Evolutionary conservation across 2,113 vertebrate genomes (phyloP).

Genomic region (Cinclus mexicanus): DNA sequence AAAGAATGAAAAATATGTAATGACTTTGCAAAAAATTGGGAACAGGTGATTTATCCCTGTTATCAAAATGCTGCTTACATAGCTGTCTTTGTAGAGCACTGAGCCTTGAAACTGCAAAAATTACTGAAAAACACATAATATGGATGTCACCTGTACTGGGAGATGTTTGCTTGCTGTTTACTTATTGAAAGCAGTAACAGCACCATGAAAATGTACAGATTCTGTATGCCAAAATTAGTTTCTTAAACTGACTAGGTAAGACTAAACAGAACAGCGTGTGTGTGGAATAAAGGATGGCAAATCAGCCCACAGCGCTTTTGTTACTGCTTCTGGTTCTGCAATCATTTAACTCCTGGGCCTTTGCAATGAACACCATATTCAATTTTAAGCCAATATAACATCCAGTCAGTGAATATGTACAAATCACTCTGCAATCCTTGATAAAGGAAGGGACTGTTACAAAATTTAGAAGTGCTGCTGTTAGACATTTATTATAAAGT

Average conservation of each 20-base stretch:
- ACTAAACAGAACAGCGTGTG: background rate
- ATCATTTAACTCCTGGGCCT: background rate
- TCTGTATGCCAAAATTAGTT: background rate
- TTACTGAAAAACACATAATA: background rate
- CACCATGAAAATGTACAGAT: background rate
- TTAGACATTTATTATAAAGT: background rate
- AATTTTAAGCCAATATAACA: background rate
- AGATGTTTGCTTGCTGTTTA: background rate
- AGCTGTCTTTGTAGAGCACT: background rate
- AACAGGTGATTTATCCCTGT: background rate
- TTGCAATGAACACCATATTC: background rate
- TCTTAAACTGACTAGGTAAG: background rate
- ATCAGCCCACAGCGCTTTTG: background rate
- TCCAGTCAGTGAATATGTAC: background rate
- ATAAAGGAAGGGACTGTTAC: background rate
- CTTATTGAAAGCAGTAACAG: background rate
- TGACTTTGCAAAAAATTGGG: background rate
- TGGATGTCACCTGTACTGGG: background rate
- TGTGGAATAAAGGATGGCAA: background rate
- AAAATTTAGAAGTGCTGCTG: background rate
- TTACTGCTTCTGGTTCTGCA: background rate
- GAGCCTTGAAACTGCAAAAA: background rate
- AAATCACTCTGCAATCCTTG: background rate
- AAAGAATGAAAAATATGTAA: background rate
- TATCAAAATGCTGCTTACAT: background rate